Percentiles rank a stretch among this genome's conserved stretches.
Evolutionary conservation across 2,113 vertebrate genomes (phyloP).

Genomic region (Pogonocichla stellata): DNA sequence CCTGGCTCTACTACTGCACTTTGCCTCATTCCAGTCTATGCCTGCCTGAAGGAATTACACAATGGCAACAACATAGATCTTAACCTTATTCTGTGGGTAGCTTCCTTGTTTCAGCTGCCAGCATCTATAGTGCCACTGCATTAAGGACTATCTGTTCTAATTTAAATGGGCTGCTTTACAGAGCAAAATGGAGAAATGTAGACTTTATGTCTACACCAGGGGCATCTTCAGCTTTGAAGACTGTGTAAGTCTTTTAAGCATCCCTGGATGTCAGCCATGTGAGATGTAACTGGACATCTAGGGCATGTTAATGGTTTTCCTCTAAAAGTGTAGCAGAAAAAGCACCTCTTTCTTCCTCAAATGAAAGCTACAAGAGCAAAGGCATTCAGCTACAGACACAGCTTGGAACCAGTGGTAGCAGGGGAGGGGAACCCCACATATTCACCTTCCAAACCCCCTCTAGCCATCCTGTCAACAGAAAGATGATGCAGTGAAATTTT

Average conservation of each 20-base stretch:
- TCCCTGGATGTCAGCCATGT: not conserved
- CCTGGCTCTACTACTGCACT: not conserved
- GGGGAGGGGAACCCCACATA: not conserved
- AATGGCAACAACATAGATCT: not conserved
- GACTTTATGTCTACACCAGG: not conserved
- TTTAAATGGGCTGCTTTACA: not conserved
- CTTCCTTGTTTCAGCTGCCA: constrained; percentile 4
- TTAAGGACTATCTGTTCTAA: not conserved
- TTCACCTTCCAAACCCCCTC: not conserved
- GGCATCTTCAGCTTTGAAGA: not conserved
- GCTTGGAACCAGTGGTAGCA: not conserved
- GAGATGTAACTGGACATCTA: not conserved
- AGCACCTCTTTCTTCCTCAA: not conserved
- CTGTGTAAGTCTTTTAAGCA: not conserved
- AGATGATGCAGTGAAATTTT: not conserved
- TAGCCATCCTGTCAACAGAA: not conserved
- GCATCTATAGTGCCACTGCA: not conserved
- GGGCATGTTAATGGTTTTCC: not conserved
- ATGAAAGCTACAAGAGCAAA: not conserved
- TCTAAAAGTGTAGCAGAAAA: not conserved
- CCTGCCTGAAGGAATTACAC: not conserved
- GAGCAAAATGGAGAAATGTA: not conserved
- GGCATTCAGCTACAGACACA: not conserved
- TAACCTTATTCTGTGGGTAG: not conserved
- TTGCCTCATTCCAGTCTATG: not conserved